A percentile compares a stretch with the other conserved stretches of the same genome.
phyloP scores from a whole-genome alignment of 2,888 invertebrate species.

The Galeopsomyia nigrocyanea region DNA sequence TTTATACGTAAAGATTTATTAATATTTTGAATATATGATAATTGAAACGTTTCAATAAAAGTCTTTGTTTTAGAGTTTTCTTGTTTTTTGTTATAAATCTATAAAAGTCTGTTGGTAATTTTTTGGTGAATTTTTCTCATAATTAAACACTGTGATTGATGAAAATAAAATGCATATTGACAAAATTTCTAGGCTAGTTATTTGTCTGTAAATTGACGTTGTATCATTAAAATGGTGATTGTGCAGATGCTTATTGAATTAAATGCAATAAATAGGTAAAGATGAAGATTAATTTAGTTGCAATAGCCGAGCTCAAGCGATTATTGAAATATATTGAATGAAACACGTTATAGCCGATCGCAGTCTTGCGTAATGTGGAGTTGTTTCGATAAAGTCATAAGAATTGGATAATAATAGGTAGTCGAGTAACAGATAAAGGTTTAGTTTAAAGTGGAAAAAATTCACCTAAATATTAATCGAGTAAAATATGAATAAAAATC shows the following conservation, averaged over 20 bases:
- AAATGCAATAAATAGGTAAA: slow-evolving; percentile 11
- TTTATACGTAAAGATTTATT: neutral
- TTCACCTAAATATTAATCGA: too few species aligned
- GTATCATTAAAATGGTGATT: slow-evolving; percentile 30
- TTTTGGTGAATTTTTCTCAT: too few species aligned
- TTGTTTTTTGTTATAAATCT: slow-evolving; percentile 31
- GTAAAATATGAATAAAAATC: slow-evolving; percentile 30
- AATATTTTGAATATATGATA: neutral
- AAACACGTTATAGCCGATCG: slow-evolving; percentile 38
- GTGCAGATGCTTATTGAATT: slow-evolving; percentile 1
- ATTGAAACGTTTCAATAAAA: slow-evolving; percentile 20
- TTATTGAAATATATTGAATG: slow-evolving; percentile 11
- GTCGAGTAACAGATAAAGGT: slow-evolving; percentile 34
- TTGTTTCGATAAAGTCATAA: slow-evolving; percentile 19
- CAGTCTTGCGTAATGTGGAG: slow-evolving; percentile 40
- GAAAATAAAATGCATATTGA: slow-evolving; percentile 28
- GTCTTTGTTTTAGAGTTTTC: slow-evolving; percentile 29
- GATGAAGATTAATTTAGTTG: slow-evolving; percentile 6
- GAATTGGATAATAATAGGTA: slow-evolving; percentile 26
- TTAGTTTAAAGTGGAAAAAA: slow-evolving; percentile 37
- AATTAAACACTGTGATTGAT: too few species aligned
- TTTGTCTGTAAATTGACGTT: slow-evolving; percentile 47
- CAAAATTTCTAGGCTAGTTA: slow-evolving; percentile 37
- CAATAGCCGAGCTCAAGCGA: slow-evolving; percentile 36
- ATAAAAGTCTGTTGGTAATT: slow-evolving; percentile 28